phyloP scores from a whole-genome alignment of 2,113 vertebrate species.

The Bungarus multicinctus region DNA sequence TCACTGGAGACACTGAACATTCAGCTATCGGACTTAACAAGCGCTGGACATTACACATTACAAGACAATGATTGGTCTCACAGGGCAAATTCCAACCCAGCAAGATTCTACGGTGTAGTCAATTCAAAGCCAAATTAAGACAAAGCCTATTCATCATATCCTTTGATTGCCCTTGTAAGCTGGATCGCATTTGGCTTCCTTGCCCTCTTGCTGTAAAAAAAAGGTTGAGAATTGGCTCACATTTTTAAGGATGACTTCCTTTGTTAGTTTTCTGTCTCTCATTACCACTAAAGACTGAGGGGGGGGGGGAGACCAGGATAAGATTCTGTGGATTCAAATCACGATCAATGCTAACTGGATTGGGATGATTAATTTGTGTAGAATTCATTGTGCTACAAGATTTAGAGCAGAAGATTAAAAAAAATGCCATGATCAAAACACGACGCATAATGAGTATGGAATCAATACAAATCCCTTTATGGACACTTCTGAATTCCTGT shows the following conservation, averaged over 20 bases:
- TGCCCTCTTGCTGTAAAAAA: neutral
- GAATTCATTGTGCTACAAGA: constrained; percentile 59
- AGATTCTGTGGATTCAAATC: constrained; percentile 25
- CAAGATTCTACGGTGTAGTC: fast-evolving
- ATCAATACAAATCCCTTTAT: constrained; percentile 67
- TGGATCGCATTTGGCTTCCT: neutral
- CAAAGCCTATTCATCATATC: neutral
- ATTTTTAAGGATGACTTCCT: neutral
- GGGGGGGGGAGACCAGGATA: neutral
- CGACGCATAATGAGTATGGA: constrained; percentile 39
- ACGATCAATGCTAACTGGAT: constrained; percentile 67
- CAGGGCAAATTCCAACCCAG: constrained; percentile 2
- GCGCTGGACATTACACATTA: neutral
- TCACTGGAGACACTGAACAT: neutral
- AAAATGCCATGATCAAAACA: constrained; percentile 66
- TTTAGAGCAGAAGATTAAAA: constrained; percentile 58
- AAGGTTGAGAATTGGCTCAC: neutral
- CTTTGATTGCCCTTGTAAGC: neutral
- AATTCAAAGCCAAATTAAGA: constrained; percentile 4
- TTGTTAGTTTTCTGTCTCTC: constrained; percentile 30
- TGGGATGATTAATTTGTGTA: constrained; percentile 66
- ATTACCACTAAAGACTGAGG: constrained; percentile 28
- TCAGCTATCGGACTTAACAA: neutral
- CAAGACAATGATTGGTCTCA: neutral
- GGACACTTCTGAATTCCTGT: constrained; percentile 54